Evolutionary conservation across 2,113 vertebrate genomes (phyloP).

Genomic region (Coryphaenoides rupestris): DNA sequence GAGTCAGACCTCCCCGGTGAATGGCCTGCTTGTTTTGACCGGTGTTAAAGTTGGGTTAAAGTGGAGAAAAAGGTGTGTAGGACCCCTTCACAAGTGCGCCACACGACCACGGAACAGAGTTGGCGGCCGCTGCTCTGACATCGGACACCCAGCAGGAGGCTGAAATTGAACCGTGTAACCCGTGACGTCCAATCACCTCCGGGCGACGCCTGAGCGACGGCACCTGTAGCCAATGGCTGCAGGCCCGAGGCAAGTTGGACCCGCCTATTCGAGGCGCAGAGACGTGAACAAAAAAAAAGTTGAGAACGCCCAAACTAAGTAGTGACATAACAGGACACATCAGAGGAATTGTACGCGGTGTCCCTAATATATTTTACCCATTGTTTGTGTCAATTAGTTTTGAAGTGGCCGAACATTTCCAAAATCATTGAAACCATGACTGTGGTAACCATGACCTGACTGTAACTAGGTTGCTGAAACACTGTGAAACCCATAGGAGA

Average conservation of each 20-base stretch:
- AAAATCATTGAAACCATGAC: too few relatives aligned
- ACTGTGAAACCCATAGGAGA: too few relatives aligned
- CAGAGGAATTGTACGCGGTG: too few relatives aligned
- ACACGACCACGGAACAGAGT: slow-evolving; percentile 35
- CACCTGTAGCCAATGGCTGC: slow-evolving; percentile 42
- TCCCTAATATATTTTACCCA: too few relatives aligned
- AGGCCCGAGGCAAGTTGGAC: not conserved
- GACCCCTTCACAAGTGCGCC: slow-evolving; percentile 39
- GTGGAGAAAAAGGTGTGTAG: not conserved
- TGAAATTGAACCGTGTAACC: slow-evolving; percentile 31
- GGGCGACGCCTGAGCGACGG: slow-evolving; percentile 34
- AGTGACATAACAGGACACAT: too few relatives aligned
- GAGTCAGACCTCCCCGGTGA: not conserved
- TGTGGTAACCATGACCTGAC: too few relatives aligned
- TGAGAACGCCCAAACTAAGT: too few relatives aligned
- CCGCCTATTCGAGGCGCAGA: slow-evolving; percentile 6
- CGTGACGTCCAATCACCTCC: slow-evolving; percentile 55
- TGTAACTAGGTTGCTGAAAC: too few relatives aligned
- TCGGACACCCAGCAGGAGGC: slow-evolving; percentile 36
- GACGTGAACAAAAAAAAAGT: too few relatives aligned
- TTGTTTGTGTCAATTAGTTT: too few relatives aligned
- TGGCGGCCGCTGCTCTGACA: slow-evolving; percentile 31
- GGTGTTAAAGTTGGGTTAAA: slow-evolving; percentile 22
- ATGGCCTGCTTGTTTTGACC: slow-evolving; percentile 6
- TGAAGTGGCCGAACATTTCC: too few relatives aligned